Conservation (phyloP, 1,140 invertebrate species). For the Chionoecetes opilio region DNA sequence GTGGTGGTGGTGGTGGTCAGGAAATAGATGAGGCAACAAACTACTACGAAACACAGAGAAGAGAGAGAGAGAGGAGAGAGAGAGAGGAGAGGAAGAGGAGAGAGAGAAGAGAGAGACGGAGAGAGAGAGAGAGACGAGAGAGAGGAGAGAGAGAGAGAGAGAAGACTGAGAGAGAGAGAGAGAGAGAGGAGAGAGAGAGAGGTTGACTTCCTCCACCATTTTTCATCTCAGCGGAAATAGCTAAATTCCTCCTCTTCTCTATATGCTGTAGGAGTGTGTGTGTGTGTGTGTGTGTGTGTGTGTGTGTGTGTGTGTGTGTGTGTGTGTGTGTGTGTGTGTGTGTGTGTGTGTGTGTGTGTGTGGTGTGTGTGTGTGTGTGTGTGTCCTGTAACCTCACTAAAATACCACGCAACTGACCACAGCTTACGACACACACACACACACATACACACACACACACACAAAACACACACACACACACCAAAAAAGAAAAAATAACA, state of each 20-base stretch:
- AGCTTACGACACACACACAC: no score
- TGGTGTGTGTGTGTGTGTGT: slow-evolving; percentile 27
- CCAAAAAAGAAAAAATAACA: neutral
- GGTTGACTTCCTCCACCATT: neutral
- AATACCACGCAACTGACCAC: no score
- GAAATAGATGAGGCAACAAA: neutral
- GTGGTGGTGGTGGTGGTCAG: neutral
- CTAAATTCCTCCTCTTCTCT: neutral
- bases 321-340: neutral
- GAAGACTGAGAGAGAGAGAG: neutral
- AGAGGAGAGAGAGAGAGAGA: neutral
- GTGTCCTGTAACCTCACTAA: neutral
- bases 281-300: slow-evolving; percentile 16
- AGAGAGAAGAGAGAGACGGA: neutral
- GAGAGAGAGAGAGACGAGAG: neutral
- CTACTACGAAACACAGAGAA: neutral
- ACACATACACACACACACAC: no score
- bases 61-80: neutral
- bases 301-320: slow-evolving; percentile 27
- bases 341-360: slow-evolving; percentile 16
- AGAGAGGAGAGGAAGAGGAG: neutral
- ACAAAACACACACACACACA: no score
- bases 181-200: neutral
- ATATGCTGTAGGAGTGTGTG: neutral
- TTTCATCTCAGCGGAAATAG: neutral